Evolutionary conservation across 1,140 invertebrate genomes (phyloP).

Genomic region (Pseudomyrmex sp.): DNA sequence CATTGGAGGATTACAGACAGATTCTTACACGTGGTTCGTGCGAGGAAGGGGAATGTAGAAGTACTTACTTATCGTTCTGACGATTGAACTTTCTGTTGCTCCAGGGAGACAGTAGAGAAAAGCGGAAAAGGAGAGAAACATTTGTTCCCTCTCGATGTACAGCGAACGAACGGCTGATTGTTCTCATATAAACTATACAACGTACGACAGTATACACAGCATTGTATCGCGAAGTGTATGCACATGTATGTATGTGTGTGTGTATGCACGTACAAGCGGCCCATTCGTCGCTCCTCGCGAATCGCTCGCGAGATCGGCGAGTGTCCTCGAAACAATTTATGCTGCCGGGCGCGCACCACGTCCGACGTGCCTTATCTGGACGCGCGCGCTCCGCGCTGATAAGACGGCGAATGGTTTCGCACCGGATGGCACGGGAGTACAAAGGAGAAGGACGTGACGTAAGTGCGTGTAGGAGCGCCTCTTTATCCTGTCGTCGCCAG

Average conservation of each 20-base stretch:
- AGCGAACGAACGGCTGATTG: background rate
- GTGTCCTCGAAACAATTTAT: constrained; percentile 82
- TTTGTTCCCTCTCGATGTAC: constrained; percentile 5
- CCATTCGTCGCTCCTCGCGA: constrained; percentile 59
- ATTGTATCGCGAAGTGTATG: background rate
- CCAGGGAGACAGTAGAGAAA: background rate
- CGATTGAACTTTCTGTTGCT: constrained; percentile 36
- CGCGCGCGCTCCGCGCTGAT: constrained; percentile 75
- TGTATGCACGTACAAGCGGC: background rate
- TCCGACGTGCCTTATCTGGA: constrained; percentile 82
- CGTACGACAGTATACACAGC: background rate
- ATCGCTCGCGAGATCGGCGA: constrained; percentile 73
- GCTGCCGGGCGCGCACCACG: constrained; percentile 75
- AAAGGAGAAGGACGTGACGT: constrained; percentile 78
- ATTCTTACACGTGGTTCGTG: constrained; percentile 7
- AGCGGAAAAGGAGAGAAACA: constrained; percentile 10
- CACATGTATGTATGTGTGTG: background rate
- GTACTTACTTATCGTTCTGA: constrained; percentile 20
- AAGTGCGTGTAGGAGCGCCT: constrained; percentile 81
- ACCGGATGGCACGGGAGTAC: constrained; percentile 66
- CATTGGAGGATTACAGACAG: background rate
- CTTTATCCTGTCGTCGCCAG: constrained; percentile 83
- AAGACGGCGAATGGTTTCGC: constrained; percentile 74
- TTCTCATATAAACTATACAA: constrained; percentile 2
- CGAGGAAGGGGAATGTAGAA: background rate